phyloP scores from a whole-genome alignment of 2,113 vertebrate species.

The Hystrix brachyura region DNA sequence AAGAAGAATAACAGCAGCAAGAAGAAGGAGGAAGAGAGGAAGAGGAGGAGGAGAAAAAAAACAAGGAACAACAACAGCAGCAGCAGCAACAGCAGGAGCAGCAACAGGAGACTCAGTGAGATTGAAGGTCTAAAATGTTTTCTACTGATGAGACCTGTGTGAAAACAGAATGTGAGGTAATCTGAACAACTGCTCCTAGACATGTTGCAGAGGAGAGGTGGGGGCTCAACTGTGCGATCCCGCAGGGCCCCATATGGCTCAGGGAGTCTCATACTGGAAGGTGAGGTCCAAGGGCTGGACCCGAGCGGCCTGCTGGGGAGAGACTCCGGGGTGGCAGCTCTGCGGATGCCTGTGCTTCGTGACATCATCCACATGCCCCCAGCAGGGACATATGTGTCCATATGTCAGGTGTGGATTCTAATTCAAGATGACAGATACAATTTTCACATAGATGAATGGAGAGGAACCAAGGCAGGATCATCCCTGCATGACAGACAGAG shows the following conservation, averaged over 20 bases:
- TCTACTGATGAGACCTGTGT: not conserved
- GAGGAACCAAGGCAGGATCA: not conserved
- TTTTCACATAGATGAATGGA: conserved; percentile 47
- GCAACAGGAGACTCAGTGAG: not conserved
- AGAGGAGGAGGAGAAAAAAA: not conserved
- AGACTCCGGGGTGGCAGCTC: not conserved
- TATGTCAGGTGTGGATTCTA: conserved; percentile 63
- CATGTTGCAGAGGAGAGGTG: not conserved
- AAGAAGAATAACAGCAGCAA: not conserved
- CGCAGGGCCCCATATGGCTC: not conserved
- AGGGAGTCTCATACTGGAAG: not conserved
- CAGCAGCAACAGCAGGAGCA: not conserved
- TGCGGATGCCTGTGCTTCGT: conserved; percentile 37
- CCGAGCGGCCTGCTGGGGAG: not conserved
- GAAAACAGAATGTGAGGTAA: not conserved
- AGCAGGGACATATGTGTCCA: conserved; percentile 52
- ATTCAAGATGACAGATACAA: conserved; percentile 67
- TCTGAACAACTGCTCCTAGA: not conserved
- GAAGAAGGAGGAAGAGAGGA: not conserved
- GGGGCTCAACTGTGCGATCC: not conserved
- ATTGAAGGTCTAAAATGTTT: not conserved
- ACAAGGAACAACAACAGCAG: not conserved
- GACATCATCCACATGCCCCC: conserved; percentile 47
- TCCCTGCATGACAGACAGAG: not conserved
- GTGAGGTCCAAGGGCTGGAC: not conserved